Evolutionary conservation across 2,797 vertebrate genomes (phyloP).

Genomic region (Microctenopoma lineatum): DNA sequence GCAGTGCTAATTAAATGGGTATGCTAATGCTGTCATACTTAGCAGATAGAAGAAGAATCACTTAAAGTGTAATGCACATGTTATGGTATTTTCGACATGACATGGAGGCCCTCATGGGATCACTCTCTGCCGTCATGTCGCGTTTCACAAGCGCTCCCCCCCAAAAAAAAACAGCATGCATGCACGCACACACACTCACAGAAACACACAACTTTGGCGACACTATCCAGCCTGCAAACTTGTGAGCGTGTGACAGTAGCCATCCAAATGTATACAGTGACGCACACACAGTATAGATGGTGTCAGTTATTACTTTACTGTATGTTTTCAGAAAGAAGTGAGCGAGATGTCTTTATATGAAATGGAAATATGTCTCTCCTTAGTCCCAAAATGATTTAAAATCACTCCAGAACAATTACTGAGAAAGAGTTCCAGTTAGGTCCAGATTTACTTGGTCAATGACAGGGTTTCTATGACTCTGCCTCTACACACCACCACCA

Average conservation of each 20-base stretch:
- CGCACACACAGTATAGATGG: slow-evolving; percentile 12
- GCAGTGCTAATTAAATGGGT: slow-evolving; percentile 98
- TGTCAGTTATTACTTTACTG: slow-evolving; percentile 25
- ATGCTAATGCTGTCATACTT: slow-evolving; percentile 99
- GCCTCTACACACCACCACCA: no score
- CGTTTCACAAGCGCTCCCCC: slow-evolving; percentile 53
- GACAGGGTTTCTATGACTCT: no score
- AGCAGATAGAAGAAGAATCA: slow-evolving; percentile 99
- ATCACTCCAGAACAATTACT: no score
- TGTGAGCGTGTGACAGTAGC: slow-evolving; percentile 51
- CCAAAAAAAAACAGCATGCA: background rate
- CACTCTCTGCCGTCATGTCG: slow-evolving; percentile 86
- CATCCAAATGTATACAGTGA: slow-evolving; percentile 26
- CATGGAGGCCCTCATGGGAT: slow-evolving; percentile 90
- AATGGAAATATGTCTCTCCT: background rate
- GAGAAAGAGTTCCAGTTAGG: no score
- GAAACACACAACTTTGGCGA: slow-evolving; percentile 12
- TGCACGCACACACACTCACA: slow-evolving; percentile 34
- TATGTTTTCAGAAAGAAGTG: background rate
- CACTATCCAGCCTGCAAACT: slow-evolving; percentile 58
- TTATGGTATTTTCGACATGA: slow-evolving; percentile 96
- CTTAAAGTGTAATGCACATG: slow-evolving; percentile 99
- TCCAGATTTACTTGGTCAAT: no score
- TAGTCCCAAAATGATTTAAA: no score
- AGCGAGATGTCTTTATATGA: background rate